Evolutionary conservation across 2,888 invertebrate genomes (phyloP), one percentile per base, ranked within the genome.

Genomic region (Patella depressa): DNA sequence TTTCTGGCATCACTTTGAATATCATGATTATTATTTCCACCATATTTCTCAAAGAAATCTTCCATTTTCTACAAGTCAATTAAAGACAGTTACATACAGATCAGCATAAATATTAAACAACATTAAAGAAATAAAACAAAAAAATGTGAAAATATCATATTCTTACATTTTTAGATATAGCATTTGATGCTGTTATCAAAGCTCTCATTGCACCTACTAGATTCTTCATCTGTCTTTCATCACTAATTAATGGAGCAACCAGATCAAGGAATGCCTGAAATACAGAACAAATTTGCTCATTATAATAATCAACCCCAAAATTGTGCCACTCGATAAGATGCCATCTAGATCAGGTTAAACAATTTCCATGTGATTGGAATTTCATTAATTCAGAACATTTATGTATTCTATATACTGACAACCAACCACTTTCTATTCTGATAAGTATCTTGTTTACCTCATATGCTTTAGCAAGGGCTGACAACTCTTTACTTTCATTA

Each of bases 1-100:
- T 88, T 89, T 76, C 89, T 86, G 70, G 87, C 88, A 79, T 89
- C 89, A 82, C 88, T 89, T 11, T 86, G 80, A 59, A 89, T 86
- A 80, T 90, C 89, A 74, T 85, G 83, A 24, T 79, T 78, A 15
- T 79, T 80, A 14, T 82, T 77, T 9, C 86, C 87, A 24, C 82
- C 80, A 82, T 89, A 90, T 78, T 87, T 88, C 70, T 86, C 85
- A 76, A 90, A 87, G 81, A 90, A 90, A 53, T 88, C 88, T 72
- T 88, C 86, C 88, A 90, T 90, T 78, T 89, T 88, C 88, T 89
- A 76, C 15, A 75, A 77, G 57, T 72, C 65, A 70, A 71, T 69
- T 73, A 53, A 29, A 15, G 11, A 19, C 29, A n/a, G n/a, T 53
- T 9, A 53, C 2, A 19, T 4, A 17, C n/a, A n/a, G 4, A 57